Evolutionary conservation across 2,888 invertebrate species (phyloP), one percentile per base, ranked within the genome.

Genomic region (Schizotus pectinicornis): DNA sequence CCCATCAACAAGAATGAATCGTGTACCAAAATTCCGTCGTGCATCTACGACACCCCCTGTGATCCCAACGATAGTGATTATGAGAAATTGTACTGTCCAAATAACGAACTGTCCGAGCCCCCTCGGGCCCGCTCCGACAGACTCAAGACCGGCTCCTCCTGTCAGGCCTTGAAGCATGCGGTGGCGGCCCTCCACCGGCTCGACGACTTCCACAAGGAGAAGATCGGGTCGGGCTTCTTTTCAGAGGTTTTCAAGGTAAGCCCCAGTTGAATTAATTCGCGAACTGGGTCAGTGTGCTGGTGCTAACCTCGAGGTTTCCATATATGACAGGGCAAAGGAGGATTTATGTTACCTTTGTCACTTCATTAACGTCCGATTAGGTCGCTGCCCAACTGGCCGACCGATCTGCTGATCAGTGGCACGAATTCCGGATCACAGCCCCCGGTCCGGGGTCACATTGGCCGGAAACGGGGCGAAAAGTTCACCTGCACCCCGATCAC

Each of bases 241-340:
- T 97, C 97, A 3, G 95, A 96, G 83, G 97, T 98, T 62, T 97
- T 92, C 82, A 97, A 97, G 92, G 98, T 97, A 83, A 85, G 87
- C 80, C 59, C 37, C 35, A 33, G 12, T n/a, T 39, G 12, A 7
- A 33, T 32, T 1, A 22, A 62, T 53, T 36, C 45, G 14, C 46
- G 52, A 67, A 61, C 62, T 68, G 56, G 67, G 67, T 64, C 64
- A 65, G 33, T 54, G 63, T 59, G 57, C 31, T 60, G 50, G 51
- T 48, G 51, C 59, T 63, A 66, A 64, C 67, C 67, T 68, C 66
- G 63, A 43, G 42, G 45, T 38, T 56, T 36, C 67, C 67, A 64
- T 67, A 65, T 60, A 60, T 47, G 62, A 45, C 45, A 11, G 51
- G 54, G 22, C 22, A 22, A 22, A 22, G 22, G 22, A 22, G 22